A percentile compares a stretch with the other conserved stretches of the same genome.
Conservation (phyloP, 2,888 invertebrate species). For the Hirudinaria manillensis region DNA sequence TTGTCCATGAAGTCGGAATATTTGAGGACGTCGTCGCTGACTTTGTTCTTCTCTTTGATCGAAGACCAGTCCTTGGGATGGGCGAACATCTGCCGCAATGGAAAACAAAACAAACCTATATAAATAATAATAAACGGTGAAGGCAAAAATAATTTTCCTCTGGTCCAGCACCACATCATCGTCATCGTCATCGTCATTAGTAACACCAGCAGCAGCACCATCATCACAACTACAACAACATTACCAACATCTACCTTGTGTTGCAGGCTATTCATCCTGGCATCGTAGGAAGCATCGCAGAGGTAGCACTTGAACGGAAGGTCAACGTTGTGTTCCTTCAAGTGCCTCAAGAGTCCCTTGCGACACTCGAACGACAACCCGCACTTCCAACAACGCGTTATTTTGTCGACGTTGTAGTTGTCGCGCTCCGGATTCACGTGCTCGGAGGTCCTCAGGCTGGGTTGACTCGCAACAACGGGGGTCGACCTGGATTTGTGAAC, state of each 20-base stretch:
- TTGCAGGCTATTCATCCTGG: slow-evolving; percentile 71
- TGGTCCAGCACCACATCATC: slow-evolving; percentile 3
- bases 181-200: not conserved
- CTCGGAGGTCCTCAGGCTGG: not conserved
- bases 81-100: slow-evolving; percentile 51
- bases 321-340: slow-evolving; percentile 51
- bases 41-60: slow-evolving; percentile 59
- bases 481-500: not conserved
- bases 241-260: slow-evolving; percentile 65
- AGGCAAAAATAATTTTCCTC: not conserved
- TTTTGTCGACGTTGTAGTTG: slow-evolving; percentile 51
- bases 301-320: slow-evolving; percentile 81
- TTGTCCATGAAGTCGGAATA: slow-evolving; percentile 48
- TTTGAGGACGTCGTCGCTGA: slow-evolving; percentile 43
- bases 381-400: slow-evolving; percentile 50
- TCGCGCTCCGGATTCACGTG: slow-evolving; percentile 49
- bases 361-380: slow-evolving; percentile 44
- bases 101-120: not conserved
- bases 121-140: too few relatives aligned
- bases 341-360: slow-evolving; percentile 48
- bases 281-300: slow-evolving; percentile 78
- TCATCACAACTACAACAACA: not conserved
- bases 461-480: not conserved
- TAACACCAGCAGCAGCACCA: not conserved
- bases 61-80: slow-evolving; percentile 75